Conservation (phyloP, 2,113 vertebrate genomes). For the Crotophaga sulcirostris region DNA sequence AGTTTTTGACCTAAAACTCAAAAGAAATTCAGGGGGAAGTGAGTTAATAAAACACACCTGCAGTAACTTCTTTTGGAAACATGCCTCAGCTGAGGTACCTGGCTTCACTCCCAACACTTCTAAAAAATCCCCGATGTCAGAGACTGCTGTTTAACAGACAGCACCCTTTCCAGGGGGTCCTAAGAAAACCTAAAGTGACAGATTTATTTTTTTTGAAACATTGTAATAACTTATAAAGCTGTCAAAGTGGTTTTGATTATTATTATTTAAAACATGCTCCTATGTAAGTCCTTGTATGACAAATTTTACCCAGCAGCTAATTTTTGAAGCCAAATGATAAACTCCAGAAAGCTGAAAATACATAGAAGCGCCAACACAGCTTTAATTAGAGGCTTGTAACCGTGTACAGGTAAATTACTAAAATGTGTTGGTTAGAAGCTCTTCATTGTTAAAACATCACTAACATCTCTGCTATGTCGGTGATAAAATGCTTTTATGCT, state of each 20-base stretch:
- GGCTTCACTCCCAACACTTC: conserved; percentile 30
- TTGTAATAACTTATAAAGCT: conserved; percentile 31
- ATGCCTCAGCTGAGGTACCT: conserved; percentile 15
- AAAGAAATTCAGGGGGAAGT: neutral
- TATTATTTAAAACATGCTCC: conserved; percentile 24
- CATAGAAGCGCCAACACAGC: neutral
- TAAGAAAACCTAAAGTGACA: conserved; percentile 43
- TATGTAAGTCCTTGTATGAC: neutral
- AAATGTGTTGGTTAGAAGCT: neutral
- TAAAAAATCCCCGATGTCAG: neutral
- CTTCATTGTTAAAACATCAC: neutral
- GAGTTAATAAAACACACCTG: conserved; percentile 58
- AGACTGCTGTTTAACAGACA: conserved; percentile 34
- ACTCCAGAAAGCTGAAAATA: neutral
- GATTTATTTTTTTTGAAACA: conserved; percentile 33
- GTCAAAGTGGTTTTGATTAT: conserved; percentile 16
- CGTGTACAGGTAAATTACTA: neutral
- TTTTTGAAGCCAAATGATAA: conserved; percentile 23
- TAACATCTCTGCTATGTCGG: neutral
- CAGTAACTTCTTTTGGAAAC: conserved; percentile 32
- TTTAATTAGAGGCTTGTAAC: neutral
- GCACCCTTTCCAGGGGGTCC: conserved; percentile 4
- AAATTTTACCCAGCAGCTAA: conserved; percentile 45
- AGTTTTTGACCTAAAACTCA: neutral
- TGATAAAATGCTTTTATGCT: neutral